phyloP scores from a whole-genome alignment of 2,797 vertebrate genomes.

The Taeniopygia guttata region DNA sequence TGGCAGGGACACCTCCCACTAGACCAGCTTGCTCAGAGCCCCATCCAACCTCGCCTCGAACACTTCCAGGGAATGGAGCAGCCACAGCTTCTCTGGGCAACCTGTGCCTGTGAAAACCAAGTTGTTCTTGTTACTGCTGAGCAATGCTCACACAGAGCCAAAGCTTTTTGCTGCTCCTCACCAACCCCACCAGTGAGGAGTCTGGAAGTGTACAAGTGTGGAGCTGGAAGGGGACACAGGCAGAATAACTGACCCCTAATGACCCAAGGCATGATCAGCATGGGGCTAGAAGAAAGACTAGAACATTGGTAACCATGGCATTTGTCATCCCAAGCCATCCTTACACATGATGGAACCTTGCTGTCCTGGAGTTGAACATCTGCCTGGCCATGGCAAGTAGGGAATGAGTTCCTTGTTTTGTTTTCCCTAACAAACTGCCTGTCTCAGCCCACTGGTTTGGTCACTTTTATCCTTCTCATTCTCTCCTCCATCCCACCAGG shows the following conservation, averaged over 20 bases:
- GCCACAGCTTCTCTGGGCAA: neutral
- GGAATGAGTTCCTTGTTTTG: neutral
- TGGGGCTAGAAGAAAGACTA: neutral
- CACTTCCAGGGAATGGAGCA: neutral
- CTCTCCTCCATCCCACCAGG: neutral
- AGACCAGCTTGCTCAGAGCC: neutral
- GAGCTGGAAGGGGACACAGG: neutral
- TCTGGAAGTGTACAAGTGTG: neutral
- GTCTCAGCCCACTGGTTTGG: neutral
- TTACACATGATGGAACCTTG: neutral
- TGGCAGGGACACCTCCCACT: neutral
- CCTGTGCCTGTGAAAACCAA: neutral
- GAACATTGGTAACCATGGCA: fast-evolving
- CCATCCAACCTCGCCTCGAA: fast-evolving
- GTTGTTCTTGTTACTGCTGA: neutral
- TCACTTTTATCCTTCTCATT: neutral
- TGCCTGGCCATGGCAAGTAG: neutral
- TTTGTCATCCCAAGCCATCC: neutral
- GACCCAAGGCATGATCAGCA: neutral
- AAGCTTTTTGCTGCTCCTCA: neutral
- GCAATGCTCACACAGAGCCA: neutral
- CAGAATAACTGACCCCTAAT: neutral
- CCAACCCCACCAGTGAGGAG: fast-evolving
- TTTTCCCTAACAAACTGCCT: neutral
- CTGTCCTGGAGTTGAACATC: neutral